Base-by-base conservation (phyloP, 2,888 invertebrate species). In the Stomorhina lunata region DNA sequence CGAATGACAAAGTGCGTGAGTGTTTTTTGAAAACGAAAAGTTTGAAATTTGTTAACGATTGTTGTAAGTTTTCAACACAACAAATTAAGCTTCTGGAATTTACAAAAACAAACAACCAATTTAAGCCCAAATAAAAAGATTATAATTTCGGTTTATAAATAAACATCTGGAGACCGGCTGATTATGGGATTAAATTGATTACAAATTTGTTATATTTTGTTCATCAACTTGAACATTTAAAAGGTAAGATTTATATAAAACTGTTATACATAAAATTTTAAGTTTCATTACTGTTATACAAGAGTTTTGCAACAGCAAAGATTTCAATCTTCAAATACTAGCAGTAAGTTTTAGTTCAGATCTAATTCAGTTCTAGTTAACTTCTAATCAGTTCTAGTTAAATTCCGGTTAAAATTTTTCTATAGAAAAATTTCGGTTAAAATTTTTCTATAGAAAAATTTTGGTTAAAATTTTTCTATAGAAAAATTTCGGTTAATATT, bases 201-300 rank as follows among this genome's bases (percentile, higher is more conserved):
- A 66, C n/a, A 50, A 59, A 43, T 32, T 17, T 29, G 2, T 15
- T 20, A 4, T 10, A 25, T 53, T 12, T n/a, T 45, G 63, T 22
- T 57, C 29, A 29, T 37, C 0, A 12, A 17, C 4, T 27, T 50
- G 25, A 1, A 5, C 27, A 27, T 4, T 48, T 6, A 37, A 48
- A 68, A 68, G 76, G 76, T 77, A 34, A 77, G 68, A 61, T n/a
- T 40, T 40, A 34, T 10, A n/a, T n/a, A n/a, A n/a, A n/a, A n/a
- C n/a, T n/a, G n/a, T n/a, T n/a, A n/a, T n/a, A n/a, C n/a, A n/a
- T n/a, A n/a, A n/a, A n/a, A n/a, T n/a, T n/a, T n/a, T n/a, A n/a
- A n/a, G n/a, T n/a, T n/a, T n/a, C n/a, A n/a, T n/a, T n/a, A n/a
- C n/a, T n/a, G n/a, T n/a, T n/a, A n/a, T n/a, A n/a, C n/a, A n/a